Evolutionary conservation across 2,888 invertebrate genomes (phyloP), one percentile per base, ranked within the genome.

Genomic region (Disparrhopalites patrizii): DNA sequence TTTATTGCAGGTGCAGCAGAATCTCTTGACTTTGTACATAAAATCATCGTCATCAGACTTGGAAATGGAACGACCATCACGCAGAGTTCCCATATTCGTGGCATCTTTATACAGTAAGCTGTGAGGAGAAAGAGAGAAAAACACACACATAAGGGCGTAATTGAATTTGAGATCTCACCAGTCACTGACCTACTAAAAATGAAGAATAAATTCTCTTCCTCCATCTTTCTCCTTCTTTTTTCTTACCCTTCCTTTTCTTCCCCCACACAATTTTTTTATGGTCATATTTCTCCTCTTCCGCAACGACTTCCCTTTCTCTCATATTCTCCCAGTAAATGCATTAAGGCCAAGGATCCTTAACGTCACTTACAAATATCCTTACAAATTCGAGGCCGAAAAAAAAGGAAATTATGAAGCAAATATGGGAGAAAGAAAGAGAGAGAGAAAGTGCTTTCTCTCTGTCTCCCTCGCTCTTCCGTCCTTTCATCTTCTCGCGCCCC

Each of bases 1-100:
- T 58, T 68, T 61, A 57, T 70, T 73, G 72, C 75, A 73, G 31
- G 71, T 70, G 57, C 73, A 73, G 68, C 75, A 75, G 68, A 70
- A 70, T n/a, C 75, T 72, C 52, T 69, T 70, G 68, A 75, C 67
- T 70, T 75, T 74, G 68, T 74, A 73, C 62, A 75, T 67, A 64
- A 70, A 72, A 68, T 72, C 73, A 63, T 74, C 73, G 43, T 75
- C 75, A 15, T 68, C 67, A 62, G 72, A 71, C 58, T 71, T 67
- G 65, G 73, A 74, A 54, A 71, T 65, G 61, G 70, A 67, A 64
- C 68, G 70, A 55, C 65, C 65, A 57, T 71, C 65, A 43, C 69
- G 64, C 57, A 66, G 38, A 31, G 66, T 68, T 68, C 62, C 72
- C 71, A 70, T 62, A 57, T 65, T 62, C 57, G 65, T 54, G 25